phyloP scores from a whole-genome alignment of 2,888 invertebrate genomes.

The Blera fallax region DNA sequence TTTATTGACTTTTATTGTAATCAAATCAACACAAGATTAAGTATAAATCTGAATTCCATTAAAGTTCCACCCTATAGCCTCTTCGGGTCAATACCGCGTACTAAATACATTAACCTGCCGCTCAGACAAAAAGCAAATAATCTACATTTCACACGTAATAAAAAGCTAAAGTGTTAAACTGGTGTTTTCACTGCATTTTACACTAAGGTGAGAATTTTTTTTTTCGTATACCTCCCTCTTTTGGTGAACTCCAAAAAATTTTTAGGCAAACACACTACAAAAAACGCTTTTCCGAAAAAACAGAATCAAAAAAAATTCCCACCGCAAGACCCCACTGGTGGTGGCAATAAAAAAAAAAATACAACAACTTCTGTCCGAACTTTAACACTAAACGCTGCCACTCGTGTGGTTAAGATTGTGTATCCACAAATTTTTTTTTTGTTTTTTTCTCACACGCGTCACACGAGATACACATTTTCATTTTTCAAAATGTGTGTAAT shows the following conservation, averaged over 20 bases:
- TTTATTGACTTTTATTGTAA: slow-evolving; percentile 25
- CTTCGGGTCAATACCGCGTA: slow-evolving; percentile 13
- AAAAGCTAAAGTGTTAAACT: slow-evolving; percentile 55
- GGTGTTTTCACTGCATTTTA: slow-evolving; percentile 28
- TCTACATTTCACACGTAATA: slow-evolving; percentile 60
- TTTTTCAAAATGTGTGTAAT: slow-evolving; percentile 8
- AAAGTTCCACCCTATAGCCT: slow-evolving; percentile 16
- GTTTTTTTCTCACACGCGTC: slow-evolving; percentile 32
- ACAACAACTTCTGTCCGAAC: slow-evolving; percentile 14
- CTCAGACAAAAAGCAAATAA: slow-evolving; percentile 40
- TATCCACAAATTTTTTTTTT: background rate
- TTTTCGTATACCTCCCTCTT: background rate
- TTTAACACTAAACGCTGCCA: background rate
- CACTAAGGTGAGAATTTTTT: slow-evolving; percentile 41
- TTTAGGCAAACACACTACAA: background rate
- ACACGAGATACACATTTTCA: background rate
- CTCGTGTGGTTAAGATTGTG: background rate
- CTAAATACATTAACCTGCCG: slow-evolving; percentile 28
- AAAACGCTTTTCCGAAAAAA: background rate
- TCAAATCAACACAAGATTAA: slow-evolving; percentile 42
- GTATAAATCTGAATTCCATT: slow-evolving; percentile 24
- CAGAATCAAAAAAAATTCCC: slow-evolving; percentile 1
- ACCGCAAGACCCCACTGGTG: background rate
- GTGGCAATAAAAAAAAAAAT: slow-evolving; percentile 1
- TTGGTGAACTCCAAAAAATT: slow-evolving; percentile 16